Evolutionary conservation across 1,140 invertebrate genomes (phyloP), one percentile per base, ranked within the genome.

Genomic region (Schlechtendalia chinensis): DNA sequence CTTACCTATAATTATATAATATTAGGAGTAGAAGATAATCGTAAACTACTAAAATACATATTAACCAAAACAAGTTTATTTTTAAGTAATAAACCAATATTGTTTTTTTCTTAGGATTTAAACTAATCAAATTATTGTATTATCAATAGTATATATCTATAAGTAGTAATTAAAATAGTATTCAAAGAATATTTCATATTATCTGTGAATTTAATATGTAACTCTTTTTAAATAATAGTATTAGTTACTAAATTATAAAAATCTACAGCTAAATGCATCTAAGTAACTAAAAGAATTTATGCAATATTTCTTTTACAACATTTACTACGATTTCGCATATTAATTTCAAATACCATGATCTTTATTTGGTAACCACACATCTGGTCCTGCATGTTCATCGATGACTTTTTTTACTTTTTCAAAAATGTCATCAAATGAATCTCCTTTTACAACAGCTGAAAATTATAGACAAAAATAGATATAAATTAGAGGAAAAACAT

Each of bases 381-480:
- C 93, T 85, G 96, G 95, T 79, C 96, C 96, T 83, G 96, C 95
- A 88, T 99, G 96, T 84, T 97, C 95, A 83, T 90, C 90, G 84
- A 99, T 98, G 80, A 98, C 94, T 84, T 95, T 92, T 86, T 98
- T 98, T 72, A 97, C 94, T 88, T 95, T 94, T 81, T 90, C 90
- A 88, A 98, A 98, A 83, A 99, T 95, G 86, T 99, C 97, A 86
- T 98, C 97, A 22, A 96, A 95, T 50, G 97, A 98, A 87, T 99
- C 96, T 54, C 96, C 97, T 87, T 94, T 94, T 47, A 99, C 94
- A 80, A 98, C 93, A 84, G 95, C 96, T 97, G 19, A 63, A 75
- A 45, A 71, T 53, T 10, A 39, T 39, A 39, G 17, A 47, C 19
- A n/a, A 77, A 58, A 79, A 56, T 16, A 50, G 16, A 50, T 1